Evolutionary conservation across 1,140 invertebrate genomes (phyloP), one percentile per base, ranked within the genome.

Genomic region (Pantala flavescens): DNA sequence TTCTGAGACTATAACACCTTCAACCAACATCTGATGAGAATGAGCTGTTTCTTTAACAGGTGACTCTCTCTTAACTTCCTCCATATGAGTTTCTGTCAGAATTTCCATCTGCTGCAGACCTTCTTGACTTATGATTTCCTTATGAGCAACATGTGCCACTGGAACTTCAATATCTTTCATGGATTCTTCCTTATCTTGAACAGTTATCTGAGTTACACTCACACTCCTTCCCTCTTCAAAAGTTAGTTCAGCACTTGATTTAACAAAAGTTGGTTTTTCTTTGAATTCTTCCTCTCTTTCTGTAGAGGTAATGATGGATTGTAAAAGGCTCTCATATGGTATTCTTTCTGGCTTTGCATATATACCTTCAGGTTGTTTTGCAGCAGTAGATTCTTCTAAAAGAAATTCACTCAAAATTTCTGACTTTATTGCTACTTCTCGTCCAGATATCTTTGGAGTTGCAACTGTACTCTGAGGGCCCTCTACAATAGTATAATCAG

Each of bases 171-270:
- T 0, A 16, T 75, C 77, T 43, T 73, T 70, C 21, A 83, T 77
- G 7, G 72, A 72, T 36, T 77, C 76, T 80, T 88, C 87, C 78
- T 84, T 86, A 76, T 87, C 84, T 74, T 84, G 82, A 19, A 79
- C 71, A 24, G 81, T 79, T 24, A 85, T 79, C 79, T 87, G 82
- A 3, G 81, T 84, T 43, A 85, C 78, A 23, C 79, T 82, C 7
- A 81, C 10, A 0, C 82, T 79, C 10, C 76, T 72, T 23, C 81
- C 74, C 75, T 82, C 80, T 55, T 83, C 80, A 77, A 80, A 77
- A 43, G 24, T n/a, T 0, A 79, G 12, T 28, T 76, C 78, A 19
- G 79, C 80, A 73, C 43, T 77, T 19, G 49, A 63, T 63, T 63
- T 63, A 7, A 63, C 49, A 19, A 63, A 63, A 63, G 49, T 63